Evolutionary conservation across 2,797 vertebrate genomes (phyloP).

Genomic region (Psittacula derbiana): DNA sequence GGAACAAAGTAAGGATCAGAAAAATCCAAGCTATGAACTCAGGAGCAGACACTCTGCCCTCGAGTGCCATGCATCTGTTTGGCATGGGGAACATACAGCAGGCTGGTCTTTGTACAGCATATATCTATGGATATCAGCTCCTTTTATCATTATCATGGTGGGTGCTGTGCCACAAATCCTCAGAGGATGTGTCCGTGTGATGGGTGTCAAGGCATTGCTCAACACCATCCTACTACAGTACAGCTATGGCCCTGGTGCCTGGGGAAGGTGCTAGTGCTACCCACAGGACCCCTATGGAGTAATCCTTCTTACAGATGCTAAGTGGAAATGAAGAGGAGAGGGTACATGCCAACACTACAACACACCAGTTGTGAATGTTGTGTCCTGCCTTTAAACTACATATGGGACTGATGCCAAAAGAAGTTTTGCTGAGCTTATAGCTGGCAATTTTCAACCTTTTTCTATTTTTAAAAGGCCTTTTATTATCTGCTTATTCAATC

Average conservation of each 20-base stretch:
- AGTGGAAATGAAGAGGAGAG: not conserved
- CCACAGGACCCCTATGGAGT: not conserved
- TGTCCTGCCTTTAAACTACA: not conserved
- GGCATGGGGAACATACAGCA: not conserved
- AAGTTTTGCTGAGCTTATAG: slow-evolving; percentile 23
- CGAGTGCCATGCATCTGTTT: not conserved
- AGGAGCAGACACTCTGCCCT: not conserved
- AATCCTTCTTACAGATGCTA: not conserved
- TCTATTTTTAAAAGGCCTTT: slow-evolving; percentile 34
- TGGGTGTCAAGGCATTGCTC: not conserved
- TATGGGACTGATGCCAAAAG: not conserved
- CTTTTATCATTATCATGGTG: not conserved
- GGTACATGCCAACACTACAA: not conserved
- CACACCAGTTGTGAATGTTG: not conserved
- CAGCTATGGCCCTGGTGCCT: not conserved
- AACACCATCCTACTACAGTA: not conserved
- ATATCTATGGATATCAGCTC: not conserved
- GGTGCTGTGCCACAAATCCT: not conserved
- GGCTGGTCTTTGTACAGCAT: not conserved
- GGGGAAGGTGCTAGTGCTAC: not conserved
- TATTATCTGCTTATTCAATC: slow-evolving; percentile 27
- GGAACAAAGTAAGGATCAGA: not conserved
- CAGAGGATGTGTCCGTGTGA: not conserved
- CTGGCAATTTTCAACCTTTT: not conserved
- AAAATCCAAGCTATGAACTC: slow-evolving; percentile 21